These are phyloP conservation scores for Cantharis rustica DNA, from an alignment of 2,888 invertebrate species.

Conservation along the genomic window DNA sequence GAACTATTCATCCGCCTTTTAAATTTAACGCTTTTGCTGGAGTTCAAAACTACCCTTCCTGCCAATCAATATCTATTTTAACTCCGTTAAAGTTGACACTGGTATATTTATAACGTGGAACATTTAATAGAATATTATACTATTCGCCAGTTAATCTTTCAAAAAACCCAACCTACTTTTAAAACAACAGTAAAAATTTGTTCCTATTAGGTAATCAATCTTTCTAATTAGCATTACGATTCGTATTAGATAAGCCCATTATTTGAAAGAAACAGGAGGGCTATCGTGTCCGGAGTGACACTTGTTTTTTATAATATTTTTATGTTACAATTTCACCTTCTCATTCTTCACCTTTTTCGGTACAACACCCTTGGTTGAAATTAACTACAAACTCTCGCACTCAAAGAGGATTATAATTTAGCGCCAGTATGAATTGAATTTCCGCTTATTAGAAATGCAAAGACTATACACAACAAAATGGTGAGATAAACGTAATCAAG, in stretches of 20 bases:
- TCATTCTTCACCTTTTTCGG: constrained; percentile 4
- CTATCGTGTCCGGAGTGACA: constrained; percentile 8
- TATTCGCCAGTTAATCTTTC: background rate
- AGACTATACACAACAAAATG: constrained; percentile 16
- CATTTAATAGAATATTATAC: background rate
- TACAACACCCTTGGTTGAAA: constrained; percentile 9
- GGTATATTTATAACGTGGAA: constrained; percentile 8
- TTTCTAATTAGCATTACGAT: constrained; percentile 19
- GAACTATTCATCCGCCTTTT: background rate
- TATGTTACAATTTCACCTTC: constrained; percentile 9
- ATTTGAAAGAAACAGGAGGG: constrained; percentile 4
- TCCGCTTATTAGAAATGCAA: constrained; percentile 18
- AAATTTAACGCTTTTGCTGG: background rate
- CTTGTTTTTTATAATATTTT: constrained; percentile 17
- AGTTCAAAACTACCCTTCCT: constrained; percentile 5
- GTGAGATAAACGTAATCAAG: constrained; percentile 18
- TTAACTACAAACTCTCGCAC: constrained; percentile 13
- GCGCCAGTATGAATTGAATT: constrained; percentile 7
- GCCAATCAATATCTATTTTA: constrained; percentile 16
- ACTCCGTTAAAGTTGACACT: background rate
- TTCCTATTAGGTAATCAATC: constrained; percentile 12
- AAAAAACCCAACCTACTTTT: background rate
- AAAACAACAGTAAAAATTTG: background rate
- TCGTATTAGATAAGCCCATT: constrained; percentile 5
- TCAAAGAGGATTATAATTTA: constrained; percentile 19